A percentile compares a stretch with the other conserved stretches of the same genome.
These are phyloP conservation scores for Glossosoma conforme DNA, from an alignment of 1,140 invertebrate species.

Conservation along the genomic window DNA sequence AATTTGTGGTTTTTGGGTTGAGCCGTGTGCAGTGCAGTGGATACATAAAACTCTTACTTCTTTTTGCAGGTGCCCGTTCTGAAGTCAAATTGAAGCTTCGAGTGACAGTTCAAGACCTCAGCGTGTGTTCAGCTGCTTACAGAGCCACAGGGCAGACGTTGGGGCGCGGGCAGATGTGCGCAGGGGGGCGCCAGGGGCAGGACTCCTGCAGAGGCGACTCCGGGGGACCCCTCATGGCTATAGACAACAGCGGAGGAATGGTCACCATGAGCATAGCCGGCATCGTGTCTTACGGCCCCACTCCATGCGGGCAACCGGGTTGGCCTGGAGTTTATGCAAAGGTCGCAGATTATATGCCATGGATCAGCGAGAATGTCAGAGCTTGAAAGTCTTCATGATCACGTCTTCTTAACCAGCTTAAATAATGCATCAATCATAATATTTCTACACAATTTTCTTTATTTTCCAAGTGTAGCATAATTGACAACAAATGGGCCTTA, in stretches of 20 bases:
- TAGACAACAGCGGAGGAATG: conserved; percentile 46
- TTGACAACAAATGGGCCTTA: no score
- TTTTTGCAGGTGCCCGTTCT: no score
- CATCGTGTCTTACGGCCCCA: conserved; percentile 57
- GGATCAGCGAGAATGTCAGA: conserved; percentile 47
- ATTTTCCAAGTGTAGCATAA: no score
- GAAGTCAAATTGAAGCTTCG: no score
- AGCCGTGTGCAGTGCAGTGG: neutral
- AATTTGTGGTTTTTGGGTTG: neutral
- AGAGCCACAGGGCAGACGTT: no score
- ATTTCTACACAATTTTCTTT: no score
- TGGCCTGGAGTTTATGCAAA: conserved; percentile 58
- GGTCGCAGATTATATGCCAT: conserved; percentile 50
- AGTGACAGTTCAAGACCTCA: no score
- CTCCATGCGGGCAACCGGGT: conserved; percentile 48
- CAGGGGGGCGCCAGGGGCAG: conserved; percentile 57
- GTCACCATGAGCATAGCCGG: conserved; percentile 37
- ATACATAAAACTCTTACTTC: neutral
- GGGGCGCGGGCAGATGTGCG: conserved; percentile 56
- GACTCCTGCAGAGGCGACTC: conserved; percentile 70
- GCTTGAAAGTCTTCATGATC: no score
- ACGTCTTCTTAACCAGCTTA: no score
- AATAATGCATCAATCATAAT: no score
- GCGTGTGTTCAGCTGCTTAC: no score
- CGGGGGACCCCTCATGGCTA: conserved; percentile 61